Conservation (phyloP, 1,140 invertebrate genomes). For the Dysdera silvatica region DNA sequence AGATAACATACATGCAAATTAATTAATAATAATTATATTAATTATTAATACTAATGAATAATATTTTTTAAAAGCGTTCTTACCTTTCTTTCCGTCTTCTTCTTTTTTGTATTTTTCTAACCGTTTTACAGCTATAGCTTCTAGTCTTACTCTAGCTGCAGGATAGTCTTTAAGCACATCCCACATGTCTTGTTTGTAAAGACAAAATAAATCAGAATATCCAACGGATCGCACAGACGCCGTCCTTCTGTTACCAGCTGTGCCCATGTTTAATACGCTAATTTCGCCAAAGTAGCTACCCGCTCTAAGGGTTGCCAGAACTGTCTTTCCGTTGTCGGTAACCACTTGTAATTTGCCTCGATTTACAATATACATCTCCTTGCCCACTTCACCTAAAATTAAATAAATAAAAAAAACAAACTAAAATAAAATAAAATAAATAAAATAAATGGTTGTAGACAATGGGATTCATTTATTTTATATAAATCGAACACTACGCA, state of each 20-base stretch:
- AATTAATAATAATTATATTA: too few relatives aligned
- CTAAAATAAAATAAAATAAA: conserved; percentile 1
- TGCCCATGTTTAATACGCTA: conserved; percentile 99
- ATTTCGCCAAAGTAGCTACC: conserved; percentile 99
- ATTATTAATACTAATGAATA: too few relatives aligned
- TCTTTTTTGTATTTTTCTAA: conserved; percentile 92
- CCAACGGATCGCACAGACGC: conserved; percentile 94
- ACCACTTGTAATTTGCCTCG: conserved; percentile 91
- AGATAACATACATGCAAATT: too few relatives aligned
- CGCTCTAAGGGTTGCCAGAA: conserved; percentile 89
- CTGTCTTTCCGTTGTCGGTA: conserved; percentile 91
- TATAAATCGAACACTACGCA: too few relatives aligned
- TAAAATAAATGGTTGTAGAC: background rate
- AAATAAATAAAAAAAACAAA: conserved; percentile 34
- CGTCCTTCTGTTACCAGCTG: conserved; percentile 93
- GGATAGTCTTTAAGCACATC: conserved; percentile 98
- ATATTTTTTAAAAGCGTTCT: too few relatives aligned
- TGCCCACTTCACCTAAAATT: conserved; percentile 85
- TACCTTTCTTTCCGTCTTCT: conserved; percentile 66
- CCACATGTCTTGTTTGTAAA: conserved; percentile 96
- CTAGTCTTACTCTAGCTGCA: conserved; percentile 86
- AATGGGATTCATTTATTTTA: too few relatives aligned
- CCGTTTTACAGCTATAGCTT: conserved; percentile 93
- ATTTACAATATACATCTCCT: conserved; percentile 99
- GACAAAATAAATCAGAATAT: conserved; percentile 96